Percentiles rank a stretch among this genome's conserved stretches.
These are phyloP conservation scores for Xestobium rufovillosum DNA, from an alignment of 2,888 invertebrate genomes.

Conservation along the genomic window DNA sequence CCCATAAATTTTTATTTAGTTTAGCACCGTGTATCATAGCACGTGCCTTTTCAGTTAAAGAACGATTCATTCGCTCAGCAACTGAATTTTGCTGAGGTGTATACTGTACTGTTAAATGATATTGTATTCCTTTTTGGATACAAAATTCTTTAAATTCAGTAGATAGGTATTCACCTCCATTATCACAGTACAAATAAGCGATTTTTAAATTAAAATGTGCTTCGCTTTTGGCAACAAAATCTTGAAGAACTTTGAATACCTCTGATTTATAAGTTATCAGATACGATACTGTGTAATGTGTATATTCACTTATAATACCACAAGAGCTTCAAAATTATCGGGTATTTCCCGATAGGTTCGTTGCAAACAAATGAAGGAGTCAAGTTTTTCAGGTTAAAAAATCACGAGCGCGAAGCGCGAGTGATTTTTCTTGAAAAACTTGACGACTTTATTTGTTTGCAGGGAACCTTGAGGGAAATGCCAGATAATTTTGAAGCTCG, in stretches of 20 bases:
- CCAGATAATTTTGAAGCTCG: no score
- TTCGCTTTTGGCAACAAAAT: conserved; percentile 18
- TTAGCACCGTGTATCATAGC: conserved; percentile 24
- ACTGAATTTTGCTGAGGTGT: no score
- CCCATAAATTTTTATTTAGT: conserved; percentile 33
- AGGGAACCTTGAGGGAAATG: no score
- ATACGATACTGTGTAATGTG: conserved; percentile 17
- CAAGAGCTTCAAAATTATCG: no score
- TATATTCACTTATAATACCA: no score
- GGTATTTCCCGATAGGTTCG: no score
- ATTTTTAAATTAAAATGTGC: conserved; percentile 19
- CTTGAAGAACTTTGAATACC: conserved; percentile 14
- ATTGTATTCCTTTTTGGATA: conserved; percentile 16
- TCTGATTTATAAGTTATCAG: conserved; percentile 18
- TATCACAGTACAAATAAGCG: conserved; percentile 14
- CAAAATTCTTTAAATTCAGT: conserved; percentile 16
- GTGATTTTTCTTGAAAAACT: no score
- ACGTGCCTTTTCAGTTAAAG: conserved; percentile 26
- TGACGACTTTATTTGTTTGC: no score
- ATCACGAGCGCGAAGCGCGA: no score
- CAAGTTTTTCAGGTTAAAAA: no score
- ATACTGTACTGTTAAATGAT: conserved; percentile 15
- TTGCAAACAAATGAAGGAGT: no score
- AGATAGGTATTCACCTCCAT: conserved; percentile 20
- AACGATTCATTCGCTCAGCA: conserved; percentile 14